Evolutionary conservation across 2,888 invertebrate genomes (phyloP).

Genomic region (Eupsilia transversa): DNA sequence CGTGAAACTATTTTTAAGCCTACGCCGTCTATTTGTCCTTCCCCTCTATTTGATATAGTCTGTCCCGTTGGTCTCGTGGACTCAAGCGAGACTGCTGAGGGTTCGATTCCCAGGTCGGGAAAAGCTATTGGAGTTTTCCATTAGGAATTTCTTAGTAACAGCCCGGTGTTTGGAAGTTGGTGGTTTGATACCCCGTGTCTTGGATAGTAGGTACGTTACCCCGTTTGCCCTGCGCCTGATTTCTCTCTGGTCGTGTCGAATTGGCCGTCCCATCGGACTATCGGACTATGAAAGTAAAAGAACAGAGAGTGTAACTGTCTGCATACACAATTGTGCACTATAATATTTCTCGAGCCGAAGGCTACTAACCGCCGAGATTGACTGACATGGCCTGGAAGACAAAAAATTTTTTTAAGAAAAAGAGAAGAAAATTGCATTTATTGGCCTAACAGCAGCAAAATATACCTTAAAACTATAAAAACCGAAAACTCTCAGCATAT

Average conservation of each 20-base stretch:
- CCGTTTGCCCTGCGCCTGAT: not conserved
- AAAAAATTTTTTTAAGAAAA: too few relatives aligned
- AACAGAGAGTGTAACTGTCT: too few relatives aligned
- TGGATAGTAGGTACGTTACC: not conserved
- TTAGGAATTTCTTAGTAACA: not conserved
- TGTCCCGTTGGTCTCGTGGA: not conserved
- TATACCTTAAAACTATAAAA: too few relatives aligned
- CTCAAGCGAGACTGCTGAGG: not conserved
- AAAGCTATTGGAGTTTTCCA: not conserved
- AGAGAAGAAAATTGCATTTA: too few relatives aligned
- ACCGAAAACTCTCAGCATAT: too few relatives aligned
- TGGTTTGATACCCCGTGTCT: not conserved
- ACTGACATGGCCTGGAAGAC: too few relatives aligned
- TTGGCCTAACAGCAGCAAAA: too few relatives aligned
- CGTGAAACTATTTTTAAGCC: not conserved
- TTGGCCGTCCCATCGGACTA: not conserved
- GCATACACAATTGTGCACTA: too few relatives aligned
- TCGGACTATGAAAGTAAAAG: too few relatives aligned
- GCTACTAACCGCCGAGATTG: too few relatives aligned
- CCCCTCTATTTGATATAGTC: not conserved
- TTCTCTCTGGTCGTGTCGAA: not conserved
- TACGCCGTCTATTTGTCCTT: too few relatives aligned
- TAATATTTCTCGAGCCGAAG: too few relatives aligned
- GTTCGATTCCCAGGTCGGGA: not conserved
- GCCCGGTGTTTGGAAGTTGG: not conserved